phyloP scores from a whole-genome alignment of 2,113 vertebrate genomes.

The Stegastes partitus region DNA sequence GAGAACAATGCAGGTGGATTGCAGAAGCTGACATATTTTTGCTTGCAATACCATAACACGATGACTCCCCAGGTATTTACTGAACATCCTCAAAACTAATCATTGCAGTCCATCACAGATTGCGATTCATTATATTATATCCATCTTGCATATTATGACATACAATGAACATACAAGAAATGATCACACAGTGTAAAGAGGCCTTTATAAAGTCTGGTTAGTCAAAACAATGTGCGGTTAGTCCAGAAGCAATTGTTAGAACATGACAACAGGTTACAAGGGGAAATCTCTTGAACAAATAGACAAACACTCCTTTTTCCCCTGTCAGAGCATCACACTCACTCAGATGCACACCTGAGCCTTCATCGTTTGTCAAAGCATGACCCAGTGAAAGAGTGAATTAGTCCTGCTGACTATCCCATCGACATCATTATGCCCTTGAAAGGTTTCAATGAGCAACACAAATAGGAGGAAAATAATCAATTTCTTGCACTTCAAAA shows the following conservation, averaged over 20 bases:
- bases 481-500: slow-evolving; percentile 60
- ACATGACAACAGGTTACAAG: slow-evolving; percentile 51
- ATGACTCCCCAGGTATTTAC: not conserved
- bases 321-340: slow-evolving; percentile 8
- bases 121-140: not conserved
- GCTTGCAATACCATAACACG: not conserved
- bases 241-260: slow-evolving; percentile 63
- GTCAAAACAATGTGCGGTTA: slow-evolving; percentile 49
- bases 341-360: slow-evolving; percentile 18
- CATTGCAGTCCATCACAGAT: not conserved
- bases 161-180: slow-evolving; percentile 6
- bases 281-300: slow-evolving; percentile 18
- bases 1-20: not conserved
- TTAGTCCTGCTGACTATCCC: slow-evolving; percentile 14
- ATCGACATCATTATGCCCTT: slow-evolving; percentile 22
- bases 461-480: slow-evolving; percentile 41
- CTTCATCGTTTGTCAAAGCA: slow-evolving; percentile 28
- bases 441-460: slow-evolving; percentile 40
- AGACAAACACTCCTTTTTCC: slow-evolving; percentile 21
- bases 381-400: slow-evolving; percentile 16
- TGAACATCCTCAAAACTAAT: not conserved
- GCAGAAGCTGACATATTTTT: not conserved
- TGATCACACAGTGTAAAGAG: slow-evolving; percentile 36
- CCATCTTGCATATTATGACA: not conserved
- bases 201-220: slow-evolving; percentile 40